A percentile compares a stretch with the other conserved stretches of the same genome.
Conservation (phyloP, 2,888 invertebrate genomes). For the Sycophila texana region DNA sequence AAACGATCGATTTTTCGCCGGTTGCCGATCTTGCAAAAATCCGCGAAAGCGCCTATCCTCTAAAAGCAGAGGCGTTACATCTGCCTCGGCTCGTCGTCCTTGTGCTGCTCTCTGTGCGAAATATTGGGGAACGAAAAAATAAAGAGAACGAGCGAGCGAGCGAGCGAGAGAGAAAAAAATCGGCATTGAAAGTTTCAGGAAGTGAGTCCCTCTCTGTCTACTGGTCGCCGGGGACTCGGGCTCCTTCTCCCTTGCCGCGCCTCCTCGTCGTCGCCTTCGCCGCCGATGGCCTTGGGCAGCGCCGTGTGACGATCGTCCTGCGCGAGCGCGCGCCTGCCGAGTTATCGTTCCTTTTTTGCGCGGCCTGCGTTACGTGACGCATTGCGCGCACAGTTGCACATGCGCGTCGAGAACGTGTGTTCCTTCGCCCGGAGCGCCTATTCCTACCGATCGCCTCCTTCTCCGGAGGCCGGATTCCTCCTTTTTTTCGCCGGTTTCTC, state of each 20-base stretch:
- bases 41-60: not conserved
- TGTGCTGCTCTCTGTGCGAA: constrained; percentile 8
- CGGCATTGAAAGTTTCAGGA: constrained; percentile 55
- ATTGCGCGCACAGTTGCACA: constrained; percentile 48
- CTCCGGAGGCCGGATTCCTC: not conserved
- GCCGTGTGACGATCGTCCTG: constrained; percentile 50
- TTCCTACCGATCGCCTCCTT: not conserved
- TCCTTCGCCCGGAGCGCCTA: constrained; percentile 1
- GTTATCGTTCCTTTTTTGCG: constrained; percentile 51
- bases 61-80: constrained; percentile 13
- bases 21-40: not conserved
- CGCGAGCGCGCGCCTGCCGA: constrained; percentile 2
- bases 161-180: constrained; percentile 4
- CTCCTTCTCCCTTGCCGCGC: constrained; percentile 26
- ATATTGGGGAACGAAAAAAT: constrained; percentile 28
- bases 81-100: constrained; percentile 21
- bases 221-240: constrained; percentile 30
- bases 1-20: too few species aligned
- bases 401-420: constrained; percentile 21
- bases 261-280: constrained; percentile 32
- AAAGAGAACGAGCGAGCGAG: constrained; percentile 2
- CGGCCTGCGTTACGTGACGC: constrained; percentile 49
- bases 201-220: constrained; percentile 43
- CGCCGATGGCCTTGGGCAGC: constrained; percentile 43
- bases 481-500: too few species aligned